These are phyloP conservation scores for Parthenolecanium corni DNA, from an alignment of 2,888 invertebrate species.

Conservation along the genomic window DNA sequence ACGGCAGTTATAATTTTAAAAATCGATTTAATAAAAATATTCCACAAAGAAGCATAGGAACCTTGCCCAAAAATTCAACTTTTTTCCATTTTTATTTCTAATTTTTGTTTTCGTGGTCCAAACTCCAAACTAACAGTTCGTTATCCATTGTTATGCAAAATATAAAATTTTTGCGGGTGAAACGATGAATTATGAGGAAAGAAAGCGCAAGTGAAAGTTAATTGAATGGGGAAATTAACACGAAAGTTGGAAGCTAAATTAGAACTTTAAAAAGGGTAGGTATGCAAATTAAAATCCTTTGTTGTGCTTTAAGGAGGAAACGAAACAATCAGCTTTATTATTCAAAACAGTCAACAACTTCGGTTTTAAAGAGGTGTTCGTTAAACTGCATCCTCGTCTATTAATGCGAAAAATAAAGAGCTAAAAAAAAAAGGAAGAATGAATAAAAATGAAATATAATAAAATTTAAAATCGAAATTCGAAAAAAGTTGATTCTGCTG, in stretches of 20 bases:
- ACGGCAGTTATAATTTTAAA: too few species aligned
- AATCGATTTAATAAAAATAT: too few species aligned
- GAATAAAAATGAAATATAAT: too few species aligned
- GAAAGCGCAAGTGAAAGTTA: constrained; percentile 19
- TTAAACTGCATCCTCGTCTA: not conserved
- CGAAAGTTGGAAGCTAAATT: constrained; percentile 13
- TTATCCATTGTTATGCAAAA: constrained; percentile 14
- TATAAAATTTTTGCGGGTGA: constrained; percentile 6
- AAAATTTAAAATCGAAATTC: not conserved
- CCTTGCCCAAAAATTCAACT: too few species aligned
- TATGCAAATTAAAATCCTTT: constrained; percentile 15
- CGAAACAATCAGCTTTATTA: constrained; percentile 21
- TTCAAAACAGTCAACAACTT: constrained; percentile 13
- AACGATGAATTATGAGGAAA: constrained; percentile 19
- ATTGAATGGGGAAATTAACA: constrained; percentile 19
- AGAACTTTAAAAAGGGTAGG: constrained; percentile 15
- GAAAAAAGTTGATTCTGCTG: not conserved
- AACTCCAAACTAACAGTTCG: constrained; percentile 3
- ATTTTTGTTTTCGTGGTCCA: too few species aligned
- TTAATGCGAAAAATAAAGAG: not conserved
- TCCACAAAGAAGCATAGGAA: too few species aligned
- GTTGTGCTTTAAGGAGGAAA: constrained; percentile 17
- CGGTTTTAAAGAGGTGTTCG: constrained; percentile 13
- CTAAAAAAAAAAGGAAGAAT: not conserved
- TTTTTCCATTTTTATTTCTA: too few species aligned